Base-by-base conservation (phyloP, 2,888 invertebrate genomes). In the Nemoura dubitans region DNA sequence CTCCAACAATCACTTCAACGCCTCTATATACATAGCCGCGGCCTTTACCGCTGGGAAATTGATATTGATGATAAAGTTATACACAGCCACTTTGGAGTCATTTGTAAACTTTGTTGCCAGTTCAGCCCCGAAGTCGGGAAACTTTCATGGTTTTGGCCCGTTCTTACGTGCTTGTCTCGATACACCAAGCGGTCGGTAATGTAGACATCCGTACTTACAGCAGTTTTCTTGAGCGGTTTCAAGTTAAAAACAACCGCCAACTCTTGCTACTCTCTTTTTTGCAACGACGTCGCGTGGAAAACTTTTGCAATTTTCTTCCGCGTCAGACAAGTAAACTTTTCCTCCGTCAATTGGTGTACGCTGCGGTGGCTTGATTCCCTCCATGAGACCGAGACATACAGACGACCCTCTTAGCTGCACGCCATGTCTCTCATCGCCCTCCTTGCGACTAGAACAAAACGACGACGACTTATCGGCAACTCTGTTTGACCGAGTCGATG, bases 1-100 rank as follows among this genome's bases (percentile, higher is more conserved):
- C 59, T 59, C 21, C 6, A 59, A 42, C 30, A 83, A 42, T 83
- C 43, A 83, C 43, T 42, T 83, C 30, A 83, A 83, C 42, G 36
- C 30, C 43, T 29, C 43, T 14, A 29, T n/a, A n/a, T 30, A 83
- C 59, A 59, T 21, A 14, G 59, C 59, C 59, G 59, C 59, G 59
- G 59, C 59, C 21, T 59, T 59, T 59, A 59, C 59, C 59, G 14
- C 59, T 10, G 59, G 59, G 59, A 59, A 59, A 59, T 59, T 59
- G 59, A 59, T 59, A 59, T 59, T 59, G 59, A 59, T 59, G 59
- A 59, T 59, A 59, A 59, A 59, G 59, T 59, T 59, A 59, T 10
- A 59, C 59, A 21, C 59, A 10, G 59, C 59, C 59, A 59, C 59
- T 59, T 59, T 59, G 59, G 59, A 59, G 21, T 59, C 59, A 59